Evolutionary conservation across 64 coral and sea anemone genomes (phyloP).

Genomic region (Orbicella faveolata): DNA sequence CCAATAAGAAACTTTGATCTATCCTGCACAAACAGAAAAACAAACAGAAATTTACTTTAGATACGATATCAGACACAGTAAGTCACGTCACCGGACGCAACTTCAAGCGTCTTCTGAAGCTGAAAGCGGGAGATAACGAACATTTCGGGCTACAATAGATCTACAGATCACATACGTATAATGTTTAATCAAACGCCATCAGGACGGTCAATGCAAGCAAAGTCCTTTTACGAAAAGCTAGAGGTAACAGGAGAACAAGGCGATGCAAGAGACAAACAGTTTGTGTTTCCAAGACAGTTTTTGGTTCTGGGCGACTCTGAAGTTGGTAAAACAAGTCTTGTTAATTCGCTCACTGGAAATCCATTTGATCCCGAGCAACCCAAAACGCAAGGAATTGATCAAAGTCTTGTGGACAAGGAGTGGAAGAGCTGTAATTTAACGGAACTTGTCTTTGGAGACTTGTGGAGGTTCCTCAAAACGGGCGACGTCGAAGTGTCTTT

Average conservation of each 20-base stretch:
- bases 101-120: too few species aligned
- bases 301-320: constrained; percentile 56
- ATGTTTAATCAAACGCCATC: too few species aligned
- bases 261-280: constrained; percentile 23
- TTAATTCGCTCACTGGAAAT: constrained; percentile 46
- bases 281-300: constrained; percentile 39
- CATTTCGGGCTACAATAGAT: too few species aligned
- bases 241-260: constrained; percentile 5
- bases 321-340: constrained; percentile 59
- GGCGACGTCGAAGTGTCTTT: not conserved
- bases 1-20: too few species aligned
- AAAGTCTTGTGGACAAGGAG: constrained; percentile 29
- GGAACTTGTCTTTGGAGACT: constrained; percentile 51
- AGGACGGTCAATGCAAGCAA: too few species aligned
- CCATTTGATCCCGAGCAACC: constrained; percentile 33
- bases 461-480: constrained; percentile 20
- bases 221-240: too few species aligned
- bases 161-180: too few species aligned
- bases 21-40: too few species aligned
- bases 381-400: constrained; percentile 53
- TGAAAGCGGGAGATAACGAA: too few species aligned
- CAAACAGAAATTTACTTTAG: too few species aligned
- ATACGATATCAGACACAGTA: too few species aligned
- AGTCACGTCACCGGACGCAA: too few species aligned
- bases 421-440: constrained; percentile 1